phyloP scores from a whole-genome alignment of 1,140 invertebrate species.

The Proales similis region DNA sequence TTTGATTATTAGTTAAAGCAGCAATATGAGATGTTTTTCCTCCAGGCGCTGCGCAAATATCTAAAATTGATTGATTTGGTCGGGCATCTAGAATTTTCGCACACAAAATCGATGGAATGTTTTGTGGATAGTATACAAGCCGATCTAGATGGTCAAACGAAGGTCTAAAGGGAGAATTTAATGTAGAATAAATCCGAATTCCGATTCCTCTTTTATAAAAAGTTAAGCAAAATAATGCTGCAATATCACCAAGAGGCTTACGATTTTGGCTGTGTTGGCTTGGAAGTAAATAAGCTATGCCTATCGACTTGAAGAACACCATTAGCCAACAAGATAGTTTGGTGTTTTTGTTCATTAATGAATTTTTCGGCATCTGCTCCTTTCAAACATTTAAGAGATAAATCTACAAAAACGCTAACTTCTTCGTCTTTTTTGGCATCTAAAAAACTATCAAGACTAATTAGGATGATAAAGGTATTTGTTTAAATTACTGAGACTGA shows the following conservation, averaged over 20 bases:
- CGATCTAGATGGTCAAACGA: slow-evolving; percentile 3
- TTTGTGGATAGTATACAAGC: slow-evolving; percentile 18
- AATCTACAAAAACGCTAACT: slow-evolving; percentile 24
- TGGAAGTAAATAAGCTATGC: no score
- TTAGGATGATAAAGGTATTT: background rate
- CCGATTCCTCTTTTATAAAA: slow-evolving; percentile 5
- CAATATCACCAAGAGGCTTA: no score
- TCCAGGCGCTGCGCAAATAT: slow-evolving; percentile 94
- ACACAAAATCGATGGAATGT: slow-evolving; percentile 31
- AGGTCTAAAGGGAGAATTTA: background rate
- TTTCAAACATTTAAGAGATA: slow-evolving; percentile 12
- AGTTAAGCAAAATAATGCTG: no score
- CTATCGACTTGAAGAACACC: no score
- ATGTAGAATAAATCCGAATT: background rate
- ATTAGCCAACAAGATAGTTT: no score
- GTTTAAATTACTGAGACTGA: slow-evolving; percentile 17
- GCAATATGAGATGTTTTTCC: slow-evolving; percentile 95
- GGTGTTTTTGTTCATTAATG: no score
- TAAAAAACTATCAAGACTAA: slow-evolving; percentile 4
- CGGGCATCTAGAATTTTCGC: slow-evolving; percentile 60
- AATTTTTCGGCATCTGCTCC: slow-evolving; percentile 1
- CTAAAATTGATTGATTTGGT: slow-evolving; percentile 85
- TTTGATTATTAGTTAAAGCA: slow-evolving; percentile 96
- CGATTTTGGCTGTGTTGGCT: no score
- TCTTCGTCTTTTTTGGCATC: background rate